A percentile compares a stretch with the other conserved stretches of the same genome.
Evolutionary conservation across 1,140 invertebrate species (phyloP).

Genomic region (Nymphalis io): DNA sequence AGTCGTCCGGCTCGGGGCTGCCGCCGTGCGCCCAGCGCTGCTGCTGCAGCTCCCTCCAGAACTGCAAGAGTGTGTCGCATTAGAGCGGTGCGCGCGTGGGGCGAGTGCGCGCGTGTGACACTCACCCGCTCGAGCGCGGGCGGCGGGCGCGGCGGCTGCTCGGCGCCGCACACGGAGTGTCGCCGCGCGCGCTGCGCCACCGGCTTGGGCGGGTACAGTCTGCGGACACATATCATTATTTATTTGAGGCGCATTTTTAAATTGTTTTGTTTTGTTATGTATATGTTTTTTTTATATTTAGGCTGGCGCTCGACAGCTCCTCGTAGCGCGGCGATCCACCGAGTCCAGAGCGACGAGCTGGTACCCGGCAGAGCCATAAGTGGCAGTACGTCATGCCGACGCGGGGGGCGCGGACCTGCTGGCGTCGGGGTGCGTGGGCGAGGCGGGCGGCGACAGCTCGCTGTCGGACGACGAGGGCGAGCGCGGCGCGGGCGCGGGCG

Average conservation of each 20-base stretch:
- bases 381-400: too few species aligned
- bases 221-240: constrained; percentile 42
- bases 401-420: too few species aligned
- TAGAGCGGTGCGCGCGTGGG: too few species aligned
- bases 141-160: constrained; percentile 84
- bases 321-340: too few species aligned
- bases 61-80: constrained; percentile 63
- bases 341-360: too few species aligned
- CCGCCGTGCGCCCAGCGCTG: constrained; percentile 74
- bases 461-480: constrained; percentile 40
- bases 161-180: constrained; percentile 93
- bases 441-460: constrained; percentile 63
- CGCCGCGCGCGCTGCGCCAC: constrained; percentile 87
- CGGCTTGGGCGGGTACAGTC: constrained; percentile 88
- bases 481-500: constrained; percentile 16
- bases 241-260: too few species aligned
- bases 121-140: constrained; percentile 85
- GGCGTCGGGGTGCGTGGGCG: constrained; percentile 49
- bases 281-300: too few species aligned
- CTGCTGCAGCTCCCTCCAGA: constrained; percentile 85
- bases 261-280: too few species aligned
- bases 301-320: too few species aligned
- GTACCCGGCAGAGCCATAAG: too few species aligned
- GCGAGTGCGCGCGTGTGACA: constrained; percentile 83
- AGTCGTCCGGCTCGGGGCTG: constrained; percentile 50